Base-by-base conservation (phyloP, 92 coral and sea anemone genomes). In the Pocillopora meandrina region DNA sequence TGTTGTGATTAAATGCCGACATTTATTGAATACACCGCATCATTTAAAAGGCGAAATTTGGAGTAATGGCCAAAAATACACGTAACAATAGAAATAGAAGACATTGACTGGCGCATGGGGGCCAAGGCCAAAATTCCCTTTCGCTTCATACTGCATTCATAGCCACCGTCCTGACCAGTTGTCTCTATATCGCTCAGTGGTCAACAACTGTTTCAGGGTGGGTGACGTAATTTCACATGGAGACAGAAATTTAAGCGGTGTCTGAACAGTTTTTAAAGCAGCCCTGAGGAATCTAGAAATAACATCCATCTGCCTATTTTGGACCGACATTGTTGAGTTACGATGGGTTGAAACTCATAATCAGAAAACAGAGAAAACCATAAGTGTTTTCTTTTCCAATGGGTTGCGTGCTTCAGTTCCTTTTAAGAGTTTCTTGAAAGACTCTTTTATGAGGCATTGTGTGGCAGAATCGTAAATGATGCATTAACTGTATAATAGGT, bases 161-260 rank as follows among this genome's bases (percentile, higher is more conserved):
- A 31, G n/a, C 15, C 59, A 56, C 85, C 70, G n/a, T n/a, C 36
- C 85, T 81, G 85, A 12, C 31, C 85, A 81, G 85, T 68, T 81
- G 85, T 1, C 3, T 12, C 8, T 5, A n/a, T 13, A 57, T 59
- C 49, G 16, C 60, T 21, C 42, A 7, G 64, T 17, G 42, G 62
- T 34, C 33, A 13, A 81, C 77, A 33, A 55, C 60, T 68, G 42
- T n/a, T 15, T 70, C 69, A 2, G 77, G 21, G 77, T 70, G 49
- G 77, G 85, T 59, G 77, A 35, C 57, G 68, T 81, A 56, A n/a
- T 59, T 70, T 81, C 71, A 81, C 77, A 60, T 58, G 68, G 77
- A 71, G 56, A 34, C 85, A 26, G 19, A 61, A 36, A 7, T 69
- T 35, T 58, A 12, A 19, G 77, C 60, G 61, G 31, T 20, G 31